Conservation (phyloP, 64 coral and sea anemone genomes). For the Catalaphyllia jardinei region DNA sequence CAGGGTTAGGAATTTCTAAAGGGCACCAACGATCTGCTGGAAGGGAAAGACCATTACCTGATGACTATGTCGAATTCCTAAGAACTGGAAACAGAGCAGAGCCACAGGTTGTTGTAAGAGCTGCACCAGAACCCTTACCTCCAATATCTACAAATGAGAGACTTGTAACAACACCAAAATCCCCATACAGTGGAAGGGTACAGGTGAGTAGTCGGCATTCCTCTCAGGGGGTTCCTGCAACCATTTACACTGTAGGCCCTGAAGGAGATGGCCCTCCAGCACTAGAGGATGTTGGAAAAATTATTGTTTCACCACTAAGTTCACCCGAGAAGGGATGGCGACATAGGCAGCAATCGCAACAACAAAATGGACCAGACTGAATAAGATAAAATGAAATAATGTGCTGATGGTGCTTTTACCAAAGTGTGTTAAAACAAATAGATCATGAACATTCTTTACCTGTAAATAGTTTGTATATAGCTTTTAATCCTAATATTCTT, state of each 20-base stretch:
- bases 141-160: slow-evolving; percentile 74
- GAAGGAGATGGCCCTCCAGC: slow-evolving; percentile 11
- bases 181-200: slow-evolving; percentile 58
- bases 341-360: slow-evolving; percentile 80
- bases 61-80: slow-evolving; percentile 94
- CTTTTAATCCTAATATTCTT: slow-evolving; percentile 5
- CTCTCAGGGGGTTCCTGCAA: slow-evolving; percentile 34
- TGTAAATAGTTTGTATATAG: slow-evolving; percentile 33
- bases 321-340: slow-evolving; percentile 94
- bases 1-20: slow-evolving; percentile 74
- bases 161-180: slow-evolving; percentile 44
- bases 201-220: slow-evolving; percentile 54
- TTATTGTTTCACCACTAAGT: slow-evolving; percentile 85
- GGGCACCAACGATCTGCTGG: slow-evolving; percentile 35
- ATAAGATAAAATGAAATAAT: not conserved
- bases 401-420: not conserved
- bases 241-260: slow-evolving; percentile 23
- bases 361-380: slow-evolving; percentile 71
- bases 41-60: slow-evolving; percentile 59
- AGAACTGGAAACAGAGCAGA: slow-evolving; percentile 86
- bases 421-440: not conserved
- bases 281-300: slow-evolving; percentile 85
- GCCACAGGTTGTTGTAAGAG: slow-evolving; percentile 83
- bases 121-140: slow-evolving; percentile 82
- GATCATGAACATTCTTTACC: not conserved